These are phyloP conservation scores for Aproaerema taeniolella DNA, from an alignment of 2,888 invertebrate genomes.

Conservation along the genomic window DNA sequence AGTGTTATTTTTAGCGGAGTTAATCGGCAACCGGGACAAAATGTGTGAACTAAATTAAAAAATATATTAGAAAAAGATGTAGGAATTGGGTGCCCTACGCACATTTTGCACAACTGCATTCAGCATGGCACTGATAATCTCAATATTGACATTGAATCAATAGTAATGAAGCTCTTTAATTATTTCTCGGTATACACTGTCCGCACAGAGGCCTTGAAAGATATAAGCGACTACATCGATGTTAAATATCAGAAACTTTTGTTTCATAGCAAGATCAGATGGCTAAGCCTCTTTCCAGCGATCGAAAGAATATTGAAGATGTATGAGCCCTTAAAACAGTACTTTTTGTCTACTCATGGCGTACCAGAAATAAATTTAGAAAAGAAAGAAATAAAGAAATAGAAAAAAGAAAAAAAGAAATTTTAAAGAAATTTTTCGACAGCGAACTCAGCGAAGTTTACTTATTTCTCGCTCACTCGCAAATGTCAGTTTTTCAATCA, in stretches of 20 bases:
- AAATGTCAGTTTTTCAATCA: slow-evolving; percentile 21
- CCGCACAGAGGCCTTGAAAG: slow-evolving; percentile 22
- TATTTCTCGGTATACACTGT: slow-evolving; percentile 24
- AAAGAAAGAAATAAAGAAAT: no score
- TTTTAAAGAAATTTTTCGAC: slow-evolving; percentile 21
- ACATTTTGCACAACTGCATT: slow-evolving; percentile 25
- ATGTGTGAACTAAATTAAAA: slow-evolving; percentile 26
- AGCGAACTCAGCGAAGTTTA: slow-evolving; percentile 20
- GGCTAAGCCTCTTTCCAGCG: slow-evolving; percentile 27
- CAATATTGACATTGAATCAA: slow-evolving; percentile 10
- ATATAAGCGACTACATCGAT: slow-evolving; percentile 19
- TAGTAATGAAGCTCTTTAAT: slow-evolving; percentile 21
- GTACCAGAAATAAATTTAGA: no score
- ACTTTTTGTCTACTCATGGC: slow-evolving; percentile 20
- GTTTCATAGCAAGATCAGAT: slow-evolving; percentile 25
- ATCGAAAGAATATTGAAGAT: slow-evolving; percentile 28
- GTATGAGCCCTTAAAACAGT: slow-evolving; percentile 25
- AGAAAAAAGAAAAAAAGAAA: no score
- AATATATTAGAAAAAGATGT: slow-evolving; percentile 20
- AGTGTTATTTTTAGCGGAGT: slow-evolving; percentile 36
- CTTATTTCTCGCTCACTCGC: slow-evolving; percentile 18
- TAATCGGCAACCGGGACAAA: slow-evolving; percentile 17
- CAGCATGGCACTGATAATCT: slow-evolving; percentile 23
- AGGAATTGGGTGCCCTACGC: slow-evolving; percentile 26
- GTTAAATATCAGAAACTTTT: slow-evolving; percentile 24